phyloP scores from a whole-genome alignment of 2,888 invertebrate species.

The Oegoconia quadripuncta region DNA sequence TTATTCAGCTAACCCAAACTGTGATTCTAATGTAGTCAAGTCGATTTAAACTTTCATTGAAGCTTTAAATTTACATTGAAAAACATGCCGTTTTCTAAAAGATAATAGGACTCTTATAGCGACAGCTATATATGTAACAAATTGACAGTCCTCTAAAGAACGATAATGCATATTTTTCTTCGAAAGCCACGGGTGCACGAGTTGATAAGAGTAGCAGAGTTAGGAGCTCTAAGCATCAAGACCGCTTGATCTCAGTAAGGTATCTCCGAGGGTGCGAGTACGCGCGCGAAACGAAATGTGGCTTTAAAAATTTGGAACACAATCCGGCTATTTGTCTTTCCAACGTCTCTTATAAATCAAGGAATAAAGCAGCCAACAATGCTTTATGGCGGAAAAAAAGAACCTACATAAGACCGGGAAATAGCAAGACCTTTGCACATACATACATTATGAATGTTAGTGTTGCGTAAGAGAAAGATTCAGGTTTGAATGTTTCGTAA shows the following conservation, averaged over 20 bases:
- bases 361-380: slow-evolving; percentile 82
- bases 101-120: too few relatives aligned
- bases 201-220: too few relatives aligned
- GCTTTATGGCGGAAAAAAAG: slow-evolving; percentile 79
- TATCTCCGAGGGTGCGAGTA: slow-evolving; percentile 67
- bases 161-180: too few relatives aligned
- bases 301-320: slow-evolving; percentile 89
- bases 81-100: too few relatives aligned
- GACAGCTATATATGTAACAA: too few relatives aligned
- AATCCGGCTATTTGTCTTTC: slow-evolving; percentile 88
- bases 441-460: slow-evolving; percentile 71
- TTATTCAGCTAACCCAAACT: too few relatives aligned
- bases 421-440: slow-evolving; percentile 65
- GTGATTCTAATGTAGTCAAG: too few relatives aligned
- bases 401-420: slow-evolving; percentile 75
- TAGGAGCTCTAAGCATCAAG: slow-evolving; percentile 47
- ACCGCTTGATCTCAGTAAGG: slow-evolving; percentile 46
- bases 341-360: slow-evolving; percentile 86
- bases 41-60: too few relatives aligned
- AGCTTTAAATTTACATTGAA: too few relatives aligned
- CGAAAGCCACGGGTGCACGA: too few relatives aligned
- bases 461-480: slow-evolving; percentile 62
- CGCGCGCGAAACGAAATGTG: slow-evolving; percentile 84
- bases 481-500: slow-evolving; percentile 29
- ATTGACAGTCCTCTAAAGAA: too few relatives aligned